Evolutionary conservation across 2,797 vertebrate species (phyloP), one percentile per base, ranked within the genome.

Genomic region (Oreochromis grahami): DNA sequence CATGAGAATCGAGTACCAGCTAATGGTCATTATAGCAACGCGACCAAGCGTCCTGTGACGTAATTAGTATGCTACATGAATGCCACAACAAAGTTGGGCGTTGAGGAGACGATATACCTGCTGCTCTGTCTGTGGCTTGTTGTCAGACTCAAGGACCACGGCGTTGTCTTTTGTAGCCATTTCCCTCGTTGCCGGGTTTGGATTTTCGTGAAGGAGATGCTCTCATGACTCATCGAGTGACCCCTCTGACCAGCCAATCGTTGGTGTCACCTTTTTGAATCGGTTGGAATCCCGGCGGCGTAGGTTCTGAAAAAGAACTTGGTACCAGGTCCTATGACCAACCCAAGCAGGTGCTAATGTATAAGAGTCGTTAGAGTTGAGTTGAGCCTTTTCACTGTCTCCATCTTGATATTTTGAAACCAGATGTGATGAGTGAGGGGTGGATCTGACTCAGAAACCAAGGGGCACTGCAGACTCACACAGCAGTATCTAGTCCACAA

Each of bases 171-270:
- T 7, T 36, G 32, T 60, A 60, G 58, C 58, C 4, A 60, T 60
- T 60, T 60, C 10, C 32, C 4, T 60, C 0, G 1, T 60, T 60
- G 1, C 58, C 4, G 0, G 32, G 10, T 36, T 36, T 17, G 0
- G 9, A 36, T 60, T 60, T 60, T n/a, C 1, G 1, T 3, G 58
- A 60, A 60, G 32, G 17, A 60, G 58, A 36, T 36, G 58, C 32
- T 60, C 32, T 60, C 58, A 5, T 60, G 58, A 60, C 32, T 36
- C 58, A 60, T 60, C 10, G 6, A 60, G 58, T 60, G 58, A 60
- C 58, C 56, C 2, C 9, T 60, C 56, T 34, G 32, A 1, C 17
- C 56, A 60, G 32, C 56, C 6, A 36, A 34, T 60, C 29, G 1
- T 34, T 34, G 29, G 56, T 36, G 1, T 36, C 8, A 36, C 34